Base-by-base conservation (phyloP, 2,797 vertebrate species). In the Phoeniculus purpureus region DNA sequence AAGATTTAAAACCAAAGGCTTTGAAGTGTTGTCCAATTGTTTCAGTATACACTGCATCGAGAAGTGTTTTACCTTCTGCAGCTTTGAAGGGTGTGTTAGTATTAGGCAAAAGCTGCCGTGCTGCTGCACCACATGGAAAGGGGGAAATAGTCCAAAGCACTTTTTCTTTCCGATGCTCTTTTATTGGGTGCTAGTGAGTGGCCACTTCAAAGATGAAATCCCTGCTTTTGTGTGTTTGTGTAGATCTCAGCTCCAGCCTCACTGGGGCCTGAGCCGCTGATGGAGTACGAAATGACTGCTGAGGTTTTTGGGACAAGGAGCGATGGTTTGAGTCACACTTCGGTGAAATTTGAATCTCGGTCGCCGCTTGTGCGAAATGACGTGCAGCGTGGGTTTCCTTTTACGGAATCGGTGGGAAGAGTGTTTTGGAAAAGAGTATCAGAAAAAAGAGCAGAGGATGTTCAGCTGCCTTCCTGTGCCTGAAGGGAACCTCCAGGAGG, bases 21-120 rank as follows among this genome's bases (percentile, higher is more conserved):
- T 95, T 94, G 90, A 95, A 94, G 84, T 85, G 6, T 66, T 93
- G 81, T 89, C 89, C 93, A 94, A 55, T 95, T 92, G 81, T 87
- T 84, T 81, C 74, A 80, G 55, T 85, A n/a, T 93, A 91, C 68
- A 87, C 48, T 68, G 37, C 73, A n/a, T n/a, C 59, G 68, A 87
- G 55, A 78, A 91, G 75, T 93, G 87, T 81, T 92, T 94, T 78
- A 90, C 83, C 72, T 93, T 89, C 70, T 71, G 60, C 70, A 70
- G 71, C 85, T 95, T 95, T 94, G 94, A 95, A 94, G 59, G 75
- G 79, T 93, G 87, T 77, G 66, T 94, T 56, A 71, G 47, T 61
- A 72, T 85, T 52, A 70, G 87, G 87, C 48, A 67, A 94, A 94
- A 94, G 56, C 87, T 89, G 82, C 45, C 54, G 76, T 50, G n/a